Base-by-base conservation (phyloP, 2,888 invertebrate species). In the Camptogramma bilineatum region DNA sequence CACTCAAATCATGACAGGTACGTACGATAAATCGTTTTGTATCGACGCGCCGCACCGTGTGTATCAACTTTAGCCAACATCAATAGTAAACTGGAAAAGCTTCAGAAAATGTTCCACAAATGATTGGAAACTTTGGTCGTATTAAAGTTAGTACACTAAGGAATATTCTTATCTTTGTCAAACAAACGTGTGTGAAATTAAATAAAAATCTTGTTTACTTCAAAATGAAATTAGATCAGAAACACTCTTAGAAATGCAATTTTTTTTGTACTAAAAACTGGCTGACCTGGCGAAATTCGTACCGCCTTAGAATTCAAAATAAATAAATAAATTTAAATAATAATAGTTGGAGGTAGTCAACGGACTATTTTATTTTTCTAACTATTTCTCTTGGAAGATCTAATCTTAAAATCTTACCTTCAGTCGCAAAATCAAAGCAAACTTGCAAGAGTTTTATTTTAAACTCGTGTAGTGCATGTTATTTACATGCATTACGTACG, bases 401-500 rank as follows among this genome's bases (percentile, higher is more conserved):
- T 39, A 13, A 4, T 39, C 28, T 39, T 39, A 8, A 9, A 9
- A 31, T 31, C 9, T n/a, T 13, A 13, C 4, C 34, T 0, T 2
- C 13, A 56, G 19, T 56, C 21, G n/a, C 28, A 21, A 42, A 61
- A 42, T 61, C 53, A 24, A 47, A 58, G n/a, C 21, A 13, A 58
- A 59, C 46, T 56, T 56, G 17, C 42, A 55, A 52, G 55, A 60
- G 39, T 78, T 80, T 74, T 56, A 70, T 69, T 73, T 72, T 73
- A 74, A 77, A 73, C 73, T 74, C 73, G 73, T 74, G 69, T 74
- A 39, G 60, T 68, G 67, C 64, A 52, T 80, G 76, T 76, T 83
- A 84, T 85, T 84, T 84, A 82, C 85, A 79, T 79, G 81, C 83
- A 87, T 87, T 86, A 87, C 86, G 78, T 78, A 88, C 86, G 86